Evolutionary conservation across 2,113 vertebrate species (phyloP).

Genomic region (Zosterops japonicus): DNA sequence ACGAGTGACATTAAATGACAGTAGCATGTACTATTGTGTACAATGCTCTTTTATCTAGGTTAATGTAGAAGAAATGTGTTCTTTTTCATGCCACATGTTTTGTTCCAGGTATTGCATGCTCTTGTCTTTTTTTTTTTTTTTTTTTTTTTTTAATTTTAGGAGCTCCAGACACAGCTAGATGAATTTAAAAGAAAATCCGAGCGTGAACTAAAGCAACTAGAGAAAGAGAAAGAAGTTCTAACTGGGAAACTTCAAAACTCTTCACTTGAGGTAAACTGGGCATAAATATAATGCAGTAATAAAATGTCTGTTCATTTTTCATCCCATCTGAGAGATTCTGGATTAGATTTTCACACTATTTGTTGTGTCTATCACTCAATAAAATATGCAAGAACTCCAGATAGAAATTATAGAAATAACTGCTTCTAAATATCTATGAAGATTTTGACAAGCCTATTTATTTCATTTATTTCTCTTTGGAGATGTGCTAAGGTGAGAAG

Average conservation of each 20-base stretch:
- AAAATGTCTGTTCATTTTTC: neutral
- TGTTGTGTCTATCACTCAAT: neutral
- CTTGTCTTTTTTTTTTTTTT: too few relatives aligned
- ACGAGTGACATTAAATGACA: neutral
- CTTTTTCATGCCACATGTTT: neutral
- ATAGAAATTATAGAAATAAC: neutral
- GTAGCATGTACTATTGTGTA: neutral
- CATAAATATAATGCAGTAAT: neutral
- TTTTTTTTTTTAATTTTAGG: conserved; percentile 40
- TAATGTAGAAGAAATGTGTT: neutral
- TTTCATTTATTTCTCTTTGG: neutral
- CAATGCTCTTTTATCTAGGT: neutral
- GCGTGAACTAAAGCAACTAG: conserved; percentile 76
- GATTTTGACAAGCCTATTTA: neutral
- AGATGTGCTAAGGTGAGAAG: neutral
- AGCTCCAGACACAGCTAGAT: conserved; percentile 77
- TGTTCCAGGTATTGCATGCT: neutral
- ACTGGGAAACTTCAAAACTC: conserved; percentile 80
- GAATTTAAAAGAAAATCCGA: conserved; percentile 82
- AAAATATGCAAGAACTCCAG: neutral
- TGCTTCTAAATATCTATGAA: neutral
- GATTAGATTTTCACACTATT: neutral
- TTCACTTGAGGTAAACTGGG: conserved; percentile 78
- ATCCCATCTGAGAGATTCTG: neutral
- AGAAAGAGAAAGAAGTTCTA: conserved; percentile 82